Evolutionary conservation across 2,888 invertebrate genomes (phyloP), one percentile per base, ranked within the genome.

Genomic region (Iselma pallidipennis): DNA sequence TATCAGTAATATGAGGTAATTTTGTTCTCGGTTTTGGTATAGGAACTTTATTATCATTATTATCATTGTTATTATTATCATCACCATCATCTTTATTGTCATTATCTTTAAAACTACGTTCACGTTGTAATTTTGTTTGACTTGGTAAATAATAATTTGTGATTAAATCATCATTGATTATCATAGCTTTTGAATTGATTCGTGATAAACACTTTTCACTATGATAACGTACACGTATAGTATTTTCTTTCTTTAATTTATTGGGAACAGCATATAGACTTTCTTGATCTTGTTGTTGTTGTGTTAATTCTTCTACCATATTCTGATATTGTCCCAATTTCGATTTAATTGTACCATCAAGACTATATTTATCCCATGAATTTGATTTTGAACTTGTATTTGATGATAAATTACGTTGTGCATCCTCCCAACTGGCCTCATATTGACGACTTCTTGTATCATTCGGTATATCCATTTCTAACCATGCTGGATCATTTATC

Each of bases 401-500:
- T 33, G 69, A 63, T 45, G 78, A 81, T 57, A 87, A 81, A 76
- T 85, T 86, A 65, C 83, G 82, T 67, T 85, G 85, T n/a, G 90
- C 87, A 74, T 91, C 91, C 65, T 90, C 85, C 94, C 94, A 94
- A 78, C 92, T 94, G 29, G 92, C 92, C 73, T 92, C 93, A 80
- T 94, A 94, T 50, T 91, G 86, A 53, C 91, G 85, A 70, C 88
- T 88, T 71, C 86, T 85, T 48, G 88, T 86, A 68, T 87, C 87
- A 75, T 88, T 87, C 78, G 89, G 88, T 69, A 86, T 85, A 79
- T 91, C 92, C 85, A 91, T 85, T 59, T 88, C 84, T 63, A 87
- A 77, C 80, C 87, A 85, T 21, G 78, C 82, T 59, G 88, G 86
- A 63, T 86, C 85, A 66, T 85, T 82, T 55, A 84, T 73, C 76